Percentiles rank a stretch among this genome's conserved stretches.
Conservation (phyloP, 2,888 invertebrate genomes). For the Ochlodes sylvanus region DNA sequence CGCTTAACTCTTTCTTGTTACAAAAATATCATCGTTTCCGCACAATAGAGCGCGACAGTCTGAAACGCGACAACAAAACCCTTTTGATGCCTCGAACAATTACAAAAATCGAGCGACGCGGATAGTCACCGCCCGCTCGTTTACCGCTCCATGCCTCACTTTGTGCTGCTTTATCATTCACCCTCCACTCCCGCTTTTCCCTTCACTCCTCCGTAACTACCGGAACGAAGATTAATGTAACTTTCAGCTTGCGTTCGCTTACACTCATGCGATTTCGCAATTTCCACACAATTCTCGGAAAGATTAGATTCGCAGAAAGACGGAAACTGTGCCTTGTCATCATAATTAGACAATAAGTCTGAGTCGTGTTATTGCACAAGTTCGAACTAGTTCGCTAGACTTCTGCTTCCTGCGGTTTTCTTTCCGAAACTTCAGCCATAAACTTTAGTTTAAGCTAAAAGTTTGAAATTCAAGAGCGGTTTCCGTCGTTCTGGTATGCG, state of each 20-base stretch:
- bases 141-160: constrained; percentile 30
- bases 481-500: too few species aligned
- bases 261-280: constrained; percentile 11
- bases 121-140: constrained; percentile 33
- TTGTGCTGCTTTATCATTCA: constrained; percentile 30
- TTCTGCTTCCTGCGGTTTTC: constrained; percentile 12
- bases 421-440: neutral
- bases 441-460: constrained; percentile 2
- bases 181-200: constrained; percentile 1
- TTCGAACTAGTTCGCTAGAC: constrained; percentile 13
- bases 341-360: constrained; percentile 16
- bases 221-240: constrained; percentile 20
- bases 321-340: constrained; percentile 7
- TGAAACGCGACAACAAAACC: constrained; percentile 18
- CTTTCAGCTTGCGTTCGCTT: constrained; percentile 3
- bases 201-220: neutral
- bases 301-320: constrained; percentile 5
- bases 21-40: constrained; percentile 17
- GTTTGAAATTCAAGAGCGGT: neutral
- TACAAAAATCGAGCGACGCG: constrained; percentile 26
- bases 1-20: constrained; percentile 7
- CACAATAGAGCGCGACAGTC: constrained; percentile 4
- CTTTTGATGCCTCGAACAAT: constrained; percentile 20
- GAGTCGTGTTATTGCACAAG: constrained; percentile 8
- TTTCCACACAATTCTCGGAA: constrained; percentile 2